phyloP scores from a whole-genome alignment of 1,140 invertebrate genomes.

The Thaumatotibia leucotreta region DNA sequence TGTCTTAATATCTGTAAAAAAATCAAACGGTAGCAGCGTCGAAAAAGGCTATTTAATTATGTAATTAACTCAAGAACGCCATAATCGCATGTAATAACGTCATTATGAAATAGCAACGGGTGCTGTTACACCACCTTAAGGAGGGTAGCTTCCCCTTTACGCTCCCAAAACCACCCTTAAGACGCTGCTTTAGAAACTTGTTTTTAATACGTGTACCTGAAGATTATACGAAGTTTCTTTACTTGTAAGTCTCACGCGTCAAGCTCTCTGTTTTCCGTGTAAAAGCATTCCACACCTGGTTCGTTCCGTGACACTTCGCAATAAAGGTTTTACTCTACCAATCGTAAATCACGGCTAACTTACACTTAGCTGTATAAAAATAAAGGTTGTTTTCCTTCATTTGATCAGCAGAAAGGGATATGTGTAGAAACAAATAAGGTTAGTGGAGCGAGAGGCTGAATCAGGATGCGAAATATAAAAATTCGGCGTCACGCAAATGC shows the following conservation, averaged over 20 bases:
- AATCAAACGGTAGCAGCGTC: slow-evolving; percentile 20
- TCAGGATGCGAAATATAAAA: slow-evolving; percentile 38
- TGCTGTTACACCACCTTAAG: not conserved
- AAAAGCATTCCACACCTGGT: slow-evolving; percentile 54
- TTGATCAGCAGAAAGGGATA: not conserved
- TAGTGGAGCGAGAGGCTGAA: slow-evolving; percentile 52
- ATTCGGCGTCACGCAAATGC: slow-evolving; percentile 35
- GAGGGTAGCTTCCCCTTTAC: not conserved
- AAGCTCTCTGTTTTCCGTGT: slow-evolving; percentile 47
- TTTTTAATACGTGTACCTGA: not conserved
- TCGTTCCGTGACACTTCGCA: slow-evolving; percentile 50
- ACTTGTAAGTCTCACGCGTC: slow-evolving; percentile 30
- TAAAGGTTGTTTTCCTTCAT: slow-evolving; percentile 1
- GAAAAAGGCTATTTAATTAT: slow-evolving; percentile 43
- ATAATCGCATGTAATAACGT: slow-evolving; percentile 41
- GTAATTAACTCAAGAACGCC: slow-evolving; percentile 44
- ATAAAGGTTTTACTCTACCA: slow-evolving; percentile 39
- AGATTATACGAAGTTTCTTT: not conserved
- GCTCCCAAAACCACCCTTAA: not conserved
- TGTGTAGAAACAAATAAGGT: slow-evolving; percentile 39
- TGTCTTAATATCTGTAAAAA: slow-evolving; percentile 18
- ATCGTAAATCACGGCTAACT: slow-evolving; percentile 16
- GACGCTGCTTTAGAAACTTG: not conserved
- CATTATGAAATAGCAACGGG: slow-evolving; percentile 21
- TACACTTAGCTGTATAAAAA: not conserved